A percentile compares a stretch with the other conserved stretches of the same genome.
Evolutionary conservation across 2,888 invertebrate species (phyloP).

Genomic region (Tachystola acroxantha): DNA sequence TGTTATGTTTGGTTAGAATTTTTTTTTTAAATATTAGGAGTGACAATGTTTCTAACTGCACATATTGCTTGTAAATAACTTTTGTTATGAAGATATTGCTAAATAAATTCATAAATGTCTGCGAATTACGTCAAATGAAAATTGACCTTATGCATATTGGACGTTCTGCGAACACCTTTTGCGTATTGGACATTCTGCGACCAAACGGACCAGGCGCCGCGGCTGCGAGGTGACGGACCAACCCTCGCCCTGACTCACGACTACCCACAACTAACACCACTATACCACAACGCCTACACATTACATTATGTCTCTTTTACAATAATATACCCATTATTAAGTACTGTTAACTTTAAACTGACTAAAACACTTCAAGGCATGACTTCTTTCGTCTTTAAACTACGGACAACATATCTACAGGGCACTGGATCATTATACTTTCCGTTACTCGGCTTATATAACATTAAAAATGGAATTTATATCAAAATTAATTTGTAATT

Average conservation of each 20-base stretch:
- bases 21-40: too few relatives aligned
- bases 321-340: constrained; percentile 58
- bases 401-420: constrained; percentile 75
- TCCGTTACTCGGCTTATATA: constrained; percentile 63
- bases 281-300: constrained; percentile 54
- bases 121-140: too few relatives aligned
- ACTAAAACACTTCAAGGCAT: constrained; percentile 75
- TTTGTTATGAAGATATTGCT: too few relatives aligned
- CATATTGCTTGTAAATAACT: too few relatives aligned
- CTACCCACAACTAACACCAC: constrained; percentile 35
- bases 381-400: constrained; percentile 69
- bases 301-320: constrained; percentile 52
- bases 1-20: too few relatives aligned
- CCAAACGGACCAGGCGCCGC: too few relatives aligned
- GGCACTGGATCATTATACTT: constrained; percentile 74
- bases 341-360: constrained; percentile 72
- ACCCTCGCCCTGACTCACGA: constrained; percentile 9
- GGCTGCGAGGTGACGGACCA: background rate
- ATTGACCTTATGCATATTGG: too few relatives aligned
- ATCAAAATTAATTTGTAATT: constrained; percentile 63
- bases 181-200: too few relatives aligned
- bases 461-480: constrained; percentile 60
- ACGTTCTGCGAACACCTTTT: too few relatives aligned
- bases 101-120: too few relatives aligned
- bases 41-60: too few relatives aligned